These are phyloP conservation scores for Corvus moneduloides DNA, from an alignment of 2,113 vertebrate genomes.

Conservation along the genomic window DNA sequence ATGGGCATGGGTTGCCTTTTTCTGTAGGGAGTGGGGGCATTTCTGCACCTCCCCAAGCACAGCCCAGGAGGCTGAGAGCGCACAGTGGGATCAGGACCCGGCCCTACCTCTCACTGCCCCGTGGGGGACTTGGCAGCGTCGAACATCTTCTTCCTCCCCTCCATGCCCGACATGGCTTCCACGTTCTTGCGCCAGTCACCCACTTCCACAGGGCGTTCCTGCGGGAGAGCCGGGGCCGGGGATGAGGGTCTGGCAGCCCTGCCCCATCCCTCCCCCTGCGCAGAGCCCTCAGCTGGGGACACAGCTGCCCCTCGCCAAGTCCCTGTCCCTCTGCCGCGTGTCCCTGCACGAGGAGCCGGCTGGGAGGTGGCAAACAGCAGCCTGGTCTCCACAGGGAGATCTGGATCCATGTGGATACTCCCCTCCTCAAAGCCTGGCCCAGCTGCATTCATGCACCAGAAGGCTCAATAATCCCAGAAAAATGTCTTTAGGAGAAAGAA, in stretches of 20 bases:
- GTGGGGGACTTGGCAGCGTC: slow-evolving; percentile 86
- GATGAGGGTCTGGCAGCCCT: neutral
- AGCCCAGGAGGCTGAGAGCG: neutral
- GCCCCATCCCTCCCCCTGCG: rapidly evolving
- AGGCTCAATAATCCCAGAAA: neutral
- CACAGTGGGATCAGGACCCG: rapidly evolving
- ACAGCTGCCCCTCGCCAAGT: neutral
- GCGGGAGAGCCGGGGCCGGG: neutral
- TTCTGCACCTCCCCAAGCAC: neutral
- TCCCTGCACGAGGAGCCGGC: rapidly evolving
- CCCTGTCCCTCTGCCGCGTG: rapidly evolving
- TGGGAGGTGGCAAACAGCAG: rapidly evolving
- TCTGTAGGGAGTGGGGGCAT: neutral
- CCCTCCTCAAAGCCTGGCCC: neutral
- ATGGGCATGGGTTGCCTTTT: neutral
- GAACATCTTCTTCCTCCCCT: slow-evolving; percentile 96
- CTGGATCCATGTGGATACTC: too few relatives aligned
- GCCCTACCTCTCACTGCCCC: slow-evolving; percentile 71
- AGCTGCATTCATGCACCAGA: neutral
- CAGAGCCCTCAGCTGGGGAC: neutral
- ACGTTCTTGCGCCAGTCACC: slow-evolving; percentile 96
- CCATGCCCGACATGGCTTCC: slow-evolving; percentile 97
- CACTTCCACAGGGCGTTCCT: slow-evolving; percentile 92
- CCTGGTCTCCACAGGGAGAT: neutral
- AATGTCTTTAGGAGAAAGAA: neutral